Base-by-base conservation (phyloP, 2,888 invertebrate species). In the Eremobia ochroleuca region DNA sequence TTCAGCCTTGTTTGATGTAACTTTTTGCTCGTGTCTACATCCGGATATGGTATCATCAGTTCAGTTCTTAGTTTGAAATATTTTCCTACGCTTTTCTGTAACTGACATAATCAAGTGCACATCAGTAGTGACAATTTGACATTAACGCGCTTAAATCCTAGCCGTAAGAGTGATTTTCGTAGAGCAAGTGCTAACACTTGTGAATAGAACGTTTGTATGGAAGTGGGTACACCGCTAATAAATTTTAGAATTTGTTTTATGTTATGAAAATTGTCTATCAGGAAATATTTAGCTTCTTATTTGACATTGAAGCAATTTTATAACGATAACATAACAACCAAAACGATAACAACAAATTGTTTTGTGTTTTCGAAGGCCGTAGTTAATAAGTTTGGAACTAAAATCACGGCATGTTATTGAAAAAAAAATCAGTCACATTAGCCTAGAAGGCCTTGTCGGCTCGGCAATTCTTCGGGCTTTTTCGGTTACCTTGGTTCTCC, bases 1-100 rank as follows among this genome's bases (percentile, higher is more conserved):
- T 73, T 55, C 21, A 55, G 37, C 46, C 70, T 77, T 73, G 55
- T 75, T 81, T 52, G 49, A 58, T 73, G 73, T 85, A 64, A 58
- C 31, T 76, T 84, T 81, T 84, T 84, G 83, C 83, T 85, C 28
- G 55, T 34, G 69, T 52, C 82, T 74, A 77, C 65, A 85, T 85
- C 83, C 85, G 85, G 82, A 83, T 59, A 68, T 15, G 40, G 37
- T 21, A 52, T 43, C 67, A 70, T 61, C 43, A 62, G 52, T 46
- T n/a, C 34, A 31, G 52, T 64, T 34, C n/a, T 61, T 34, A 13
- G 4, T 64, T 82, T 55, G 11, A 40, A 72, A 46, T 58, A 28
- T 68, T 65, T 73, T 40, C n/a, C 72, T 55, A 55, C 2, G 0
- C n/a, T 71, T 67, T 61, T 61, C 43, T 74, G n/a, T 52, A 40